A percentile compares a stretch with the other conserved stretches of the same genome.
Conservation (phyloP, 1,140 invertebrate genomes). For the Eufriesea mexicana region DNA sequence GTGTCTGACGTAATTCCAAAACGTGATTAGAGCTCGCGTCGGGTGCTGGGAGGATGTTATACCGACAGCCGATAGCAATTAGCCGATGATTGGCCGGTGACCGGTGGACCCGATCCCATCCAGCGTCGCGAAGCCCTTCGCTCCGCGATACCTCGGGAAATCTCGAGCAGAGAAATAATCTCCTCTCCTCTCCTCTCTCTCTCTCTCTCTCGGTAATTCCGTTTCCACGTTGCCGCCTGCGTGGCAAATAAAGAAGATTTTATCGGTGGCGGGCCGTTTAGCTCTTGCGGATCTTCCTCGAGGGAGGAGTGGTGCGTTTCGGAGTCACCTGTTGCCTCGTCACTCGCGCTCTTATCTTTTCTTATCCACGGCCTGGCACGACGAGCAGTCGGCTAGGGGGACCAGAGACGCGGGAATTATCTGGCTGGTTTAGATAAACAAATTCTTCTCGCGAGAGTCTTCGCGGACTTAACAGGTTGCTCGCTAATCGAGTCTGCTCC, state of each 20-base stretch:
- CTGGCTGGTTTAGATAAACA: not conserved
- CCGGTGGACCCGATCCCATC: not conserved
- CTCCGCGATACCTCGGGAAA: not conserved
- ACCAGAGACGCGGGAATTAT: not conserved
- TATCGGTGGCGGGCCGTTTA: constrained; percentile 1
- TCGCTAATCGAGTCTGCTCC: not conserved
- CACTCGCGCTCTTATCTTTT: not conserved
- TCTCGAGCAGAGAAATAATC: not conserved
- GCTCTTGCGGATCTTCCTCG: not conserved
- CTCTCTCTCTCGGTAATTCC: too few relatives aligned
- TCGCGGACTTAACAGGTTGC: not conserved
- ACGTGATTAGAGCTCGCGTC: constrained; percentile 22
- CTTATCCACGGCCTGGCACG: not conserved
- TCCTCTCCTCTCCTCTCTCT: not conserved
- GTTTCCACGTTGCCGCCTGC: not conserved
- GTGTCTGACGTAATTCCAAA: constrained; percentile 40
- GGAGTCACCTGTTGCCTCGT: constrained; percentile 45
- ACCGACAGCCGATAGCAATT: constrained; percentile 37
- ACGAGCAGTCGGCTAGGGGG: not conserved
- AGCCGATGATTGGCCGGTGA: constrained; percentile 24
- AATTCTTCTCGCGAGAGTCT: not conserved
- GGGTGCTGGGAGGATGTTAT: not conserved
- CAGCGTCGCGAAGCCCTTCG: constrained; percentile 9
- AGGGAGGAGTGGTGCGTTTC: constrained; percentile 2
- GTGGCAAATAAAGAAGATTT: constrained; percentile 1